Conservation (phyloP, 2,888 invertebrate genomes). For the Melanostoma scalare region DNA sequence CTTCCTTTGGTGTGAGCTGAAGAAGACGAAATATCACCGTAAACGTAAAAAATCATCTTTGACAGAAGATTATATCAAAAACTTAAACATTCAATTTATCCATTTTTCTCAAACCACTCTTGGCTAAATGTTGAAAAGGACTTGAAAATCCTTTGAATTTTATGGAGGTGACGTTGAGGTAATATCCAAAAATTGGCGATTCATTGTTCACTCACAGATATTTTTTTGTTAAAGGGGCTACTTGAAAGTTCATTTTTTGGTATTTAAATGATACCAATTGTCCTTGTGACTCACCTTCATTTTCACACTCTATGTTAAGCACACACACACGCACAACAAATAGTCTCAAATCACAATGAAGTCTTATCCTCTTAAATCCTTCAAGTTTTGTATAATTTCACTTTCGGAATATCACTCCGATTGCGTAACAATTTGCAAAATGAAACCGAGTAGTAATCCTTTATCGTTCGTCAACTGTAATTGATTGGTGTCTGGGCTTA, state of each 20-base stretch:
- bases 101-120: no score
- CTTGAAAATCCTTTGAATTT: no score
- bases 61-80: no score
- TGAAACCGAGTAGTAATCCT: conserved; percentile 65
- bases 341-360: conserved; percentile 18
- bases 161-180: no score
- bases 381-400: conserved; percentile 27
- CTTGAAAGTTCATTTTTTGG: neutral
- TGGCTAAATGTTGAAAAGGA: no score
- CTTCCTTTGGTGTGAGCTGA: no score
- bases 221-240: neutral
- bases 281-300: conserved; percentile 75
- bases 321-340: conserved; percentile 58
- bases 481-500: conserved; percentile 1
- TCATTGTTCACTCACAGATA: no score
- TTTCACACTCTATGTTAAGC: conserved; percentile 60
- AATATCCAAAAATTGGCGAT: no score
- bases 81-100: no score
- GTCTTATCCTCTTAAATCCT: conserved; percentile 41
- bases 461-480: conserved; percentile 29
- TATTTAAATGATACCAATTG: conserved; percentile 1
- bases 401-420: conserved; percentile 46
- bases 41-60: no score
- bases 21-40: no score
- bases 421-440: conserved; percentile 57